Evolutionary conservation across 64 coral and sea anemone species (phyloP), one percentile per base, ranked within the genome.

Genomic region (Actinia tenebrosa): DNA sequence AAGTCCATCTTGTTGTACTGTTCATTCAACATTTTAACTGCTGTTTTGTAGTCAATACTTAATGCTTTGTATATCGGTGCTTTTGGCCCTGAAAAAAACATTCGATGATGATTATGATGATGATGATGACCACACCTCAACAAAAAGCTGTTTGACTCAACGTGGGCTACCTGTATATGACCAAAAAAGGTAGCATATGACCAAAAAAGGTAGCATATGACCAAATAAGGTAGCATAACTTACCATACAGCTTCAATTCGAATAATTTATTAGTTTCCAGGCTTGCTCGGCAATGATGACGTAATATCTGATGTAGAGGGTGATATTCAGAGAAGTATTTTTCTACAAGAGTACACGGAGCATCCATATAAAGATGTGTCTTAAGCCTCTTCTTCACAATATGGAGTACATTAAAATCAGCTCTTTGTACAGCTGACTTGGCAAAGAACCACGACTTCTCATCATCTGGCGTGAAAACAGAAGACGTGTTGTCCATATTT

Each of bases 181-280:
- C 47, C 47, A 50, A 50, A 50, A 5, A 50, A 50, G 47, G 47
- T 5, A 50, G 47, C 47, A 50, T 50, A 8, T 50, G 47, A 50
- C 47, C 47, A 50, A 50, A 50, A 5, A 50, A 50, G 47, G 47
- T 5, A 50, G 47, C 47, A 50, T 50, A 50, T 50, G 47, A 50
- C 47, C 47, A 50, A 50, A 50, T 50, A 50, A 50, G 47, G 47
- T 5, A 50, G 47, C 47, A 50, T 50, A 8, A 22, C 86, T 91
- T 54, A 99, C 97, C 97, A 77, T 95, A 95, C 11, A 99, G 85
- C 45, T 99, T 99, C 42, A 99, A 78, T 16, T 99, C 93, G 84
- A 95, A 93, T 13, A 99, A 19, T 47, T 95, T 99, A 83, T 99
- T 99, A 22, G 97, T 99, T 75, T 99, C 93, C 80, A 99, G 82